Conservation (phyloP, 2,113 vertebrate species). For the Capricornis sumatraensis region DNA sequence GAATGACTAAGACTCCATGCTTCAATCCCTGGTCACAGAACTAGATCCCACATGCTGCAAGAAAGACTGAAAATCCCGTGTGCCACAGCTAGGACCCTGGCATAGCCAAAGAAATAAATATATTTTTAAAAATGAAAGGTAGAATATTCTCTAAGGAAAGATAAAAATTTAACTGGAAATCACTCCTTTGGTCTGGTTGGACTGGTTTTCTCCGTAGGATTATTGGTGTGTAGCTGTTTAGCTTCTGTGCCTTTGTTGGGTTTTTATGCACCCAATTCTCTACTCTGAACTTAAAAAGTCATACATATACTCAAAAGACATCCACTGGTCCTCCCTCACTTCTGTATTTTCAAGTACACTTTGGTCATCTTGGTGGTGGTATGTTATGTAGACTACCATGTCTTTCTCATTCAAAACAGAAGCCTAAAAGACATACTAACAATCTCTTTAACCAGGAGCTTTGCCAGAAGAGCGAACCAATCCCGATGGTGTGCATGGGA, state of each 20-base stretch:
- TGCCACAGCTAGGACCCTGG: background rate
- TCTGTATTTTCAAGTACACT: conserved; percentile 17
- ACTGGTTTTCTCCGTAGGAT: conserved; percentile 10
- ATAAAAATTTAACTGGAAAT: background rate
- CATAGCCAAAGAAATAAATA: background rate
- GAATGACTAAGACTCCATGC: background rate
- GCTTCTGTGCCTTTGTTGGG: background rate
- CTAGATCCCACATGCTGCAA: background rate
- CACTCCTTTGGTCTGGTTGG: conserved; percentile 2
- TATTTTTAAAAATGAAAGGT: background rate
- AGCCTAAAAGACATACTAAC: background rate
- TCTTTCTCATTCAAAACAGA: conserved; percentile 20
- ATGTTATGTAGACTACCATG: background rate
- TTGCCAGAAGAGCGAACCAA: background rate
- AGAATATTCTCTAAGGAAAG: conserved; percentile 3
- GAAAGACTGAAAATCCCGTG: background rate
- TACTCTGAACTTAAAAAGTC: conserved; percentile 16
- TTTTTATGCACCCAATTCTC: background rate
- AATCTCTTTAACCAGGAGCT: background rate
- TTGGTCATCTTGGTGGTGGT: background rate
- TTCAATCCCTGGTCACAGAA: background rate
- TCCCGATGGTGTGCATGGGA: background rate
- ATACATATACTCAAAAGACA: background rate
- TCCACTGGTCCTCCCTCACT: background rate
- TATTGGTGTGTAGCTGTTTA: background rate